Percentiles rank a stretch among this genome's conserved stretches.
These are phyloP conservation scores for Anthopleura sola DNA, from an alignment of 64 coral and sea anemone species.

Conservation along the genomic window DNA sequence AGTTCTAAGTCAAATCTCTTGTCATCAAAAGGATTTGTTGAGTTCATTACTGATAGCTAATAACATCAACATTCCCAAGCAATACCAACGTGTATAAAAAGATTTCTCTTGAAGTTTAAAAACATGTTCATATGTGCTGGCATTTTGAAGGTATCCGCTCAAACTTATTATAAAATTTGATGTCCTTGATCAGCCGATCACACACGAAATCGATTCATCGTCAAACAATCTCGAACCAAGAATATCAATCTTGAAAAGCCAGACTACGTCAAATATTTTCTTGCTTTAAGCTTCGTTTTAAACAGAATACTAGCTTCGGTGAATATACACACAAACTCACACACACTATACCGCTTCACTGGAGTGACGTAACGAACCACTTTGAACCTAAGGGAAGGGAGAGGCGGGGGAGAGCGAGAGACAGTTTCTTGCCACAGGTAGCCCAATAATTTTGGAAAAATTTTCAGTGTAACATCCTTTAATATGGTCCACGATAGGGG, in stretches of 20 bases:
- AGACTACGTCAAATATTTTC: no score
- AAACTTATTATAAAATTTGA: no score
- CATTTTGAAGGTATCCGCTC: not conserved
- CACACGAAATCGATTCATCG: not conserved
- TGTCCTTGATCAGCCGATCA: no score
- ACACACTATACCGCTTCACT: no score
- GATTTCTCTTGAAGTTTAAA: not conserved
- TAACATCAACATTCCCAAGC: not conserved
- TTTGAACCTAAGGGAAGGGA: not conserved
- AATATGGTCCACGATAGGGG: no score
- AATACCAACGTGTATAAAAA: not conserved
- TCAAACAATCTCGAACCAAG: not conserved
- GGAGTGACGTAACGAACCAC: not conserved
- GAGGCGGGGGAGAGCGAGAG: not conserved
- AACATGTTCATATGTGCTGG: not conserved
- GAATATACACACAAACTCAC: no score
- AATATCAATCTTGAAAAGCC: not conserved
- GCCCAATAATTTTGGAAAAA: no score
- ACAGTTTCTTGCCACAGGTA: no score
- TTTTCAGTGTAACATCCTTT: no score
- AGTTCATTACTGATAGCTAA: slow-evolving; percentile 49
- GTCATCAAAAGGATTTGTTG: slow-evolving; percentile 36
- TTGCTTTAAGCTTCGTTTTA: no score
- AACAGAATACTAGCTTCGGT: no score
- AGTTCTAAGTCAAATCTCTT: slow-evolving; percentile 59